Evolutionary conservation across 2,888 invertebrate genomes (phyloP).

Genomic region (Agrotis ipsilon): DNA sequence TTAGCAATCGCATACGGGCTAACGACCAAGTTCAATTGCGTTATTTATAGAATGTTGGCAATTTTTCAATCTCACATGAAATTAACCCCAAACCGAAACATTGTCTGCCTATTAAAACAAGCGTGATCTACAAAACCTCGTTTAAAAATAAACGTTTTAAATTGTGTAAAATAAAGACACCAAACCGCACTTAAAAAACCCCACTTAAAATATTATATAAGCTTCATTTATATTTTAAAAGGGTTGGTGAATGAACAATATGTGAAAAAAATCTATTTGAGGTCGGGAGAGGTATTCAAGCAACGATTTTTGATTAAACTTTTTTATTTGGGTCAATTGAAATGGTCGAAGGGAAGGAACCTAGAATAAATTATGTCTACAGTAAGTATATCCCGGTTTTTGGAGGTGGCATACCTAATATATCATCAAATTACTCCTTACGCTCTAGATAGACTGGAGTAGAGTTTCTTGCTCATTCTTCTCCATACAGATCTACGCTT

Average conservation of each 20-base stretch:
- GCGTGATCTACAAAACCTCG: background rate
- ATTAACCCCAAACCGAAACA: background rate
- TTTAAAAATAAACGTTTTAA: conserved; percentile 34
- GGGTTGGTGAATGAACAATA: conserved; percentile 36
- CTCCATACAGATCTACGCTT: no score
- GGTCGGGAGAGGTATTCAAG: conserved; percentile 21
- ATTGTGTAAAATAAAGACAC: conserved; percentile 15
- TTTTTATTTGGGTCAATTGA: background rate
- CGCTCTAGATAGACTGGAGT: no score
- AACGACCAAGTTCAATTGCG: no score
- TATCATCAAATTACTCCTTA: no score
- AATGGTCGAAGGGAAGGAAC: background rate
- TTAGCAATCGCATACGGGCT: no score
- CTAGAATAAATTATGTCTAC: background rate
- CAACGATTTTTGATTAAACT: conserved; percentile 4
- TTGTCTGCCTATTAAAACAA: conserved; percentile 24
- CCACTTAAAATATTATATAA: conserved; percentile 53
- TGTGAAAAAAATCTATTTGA: conserved; percentile 36
- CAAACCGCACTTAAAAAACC: conserved; percentile 30
- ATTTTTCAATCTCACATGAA: background rate
- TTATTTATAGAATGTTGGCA: background rate
- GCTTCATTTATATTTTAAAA: conserved; percentile 56
- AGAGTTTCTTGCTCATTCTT: no score
- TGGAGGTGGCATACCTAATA: no score
- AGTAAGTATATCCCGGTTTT: no score